These are phyloP conservation scores for Agrilus mali DNA, from an alignment of 2,888 invertebrate genomes.

Conservation along the genomic window DNA sequence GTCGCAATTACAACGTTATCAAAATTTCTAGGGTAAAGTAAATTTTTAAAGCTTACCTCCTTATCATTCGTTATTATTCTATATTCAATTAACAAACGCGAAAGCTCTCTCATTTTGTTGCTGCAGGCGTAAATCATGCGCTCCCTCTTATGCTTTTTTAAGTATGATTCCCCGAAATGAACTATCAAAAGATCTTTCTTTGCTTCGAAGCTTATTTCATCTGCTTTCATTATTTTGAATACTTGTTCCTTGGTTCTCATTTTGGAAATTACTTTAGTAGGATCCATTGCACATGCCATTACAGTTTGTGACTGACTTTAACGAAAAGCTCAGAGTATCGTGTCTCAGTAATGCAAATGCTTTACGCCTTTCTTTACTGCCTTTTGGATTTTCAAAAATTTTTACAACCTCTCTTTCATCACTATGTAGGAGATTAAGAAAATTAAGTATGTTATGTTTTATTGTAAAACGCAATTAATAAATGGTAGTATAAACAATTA, in stretches of 20 bases:
- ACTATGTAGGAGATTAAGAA: too few species aligned
- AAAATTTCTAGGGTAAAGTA: conserved; percentile 3
- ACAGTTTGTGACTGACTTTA: too few species aligned
- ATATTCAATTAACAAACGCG: conserved; percentile 12
- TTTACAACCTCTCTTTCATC: too few species aligned
- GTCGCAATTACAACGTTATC: conserved; percentile 6
- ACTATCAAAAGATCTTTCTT: conserved; percentile 9
- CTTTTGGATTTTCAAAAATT: too few species aligned
- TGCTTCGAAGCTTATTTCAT: conserved; percentile 6
- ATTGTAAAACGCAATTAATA: too few species aligned
- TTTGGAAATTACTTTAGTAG: too few species aligned
- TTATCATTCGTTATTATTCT: conserved; percentile 7
- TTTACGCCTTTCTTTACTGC: too few species aligned
- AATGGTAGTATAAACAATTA: too few species aligned
- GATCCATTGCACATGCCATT: too few species aligned
- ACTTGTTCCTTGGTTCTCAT: conserved; percentile 1
- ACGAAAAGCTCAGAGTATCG: too few species aligned
- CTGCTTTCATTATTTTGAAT: conserved; percentile 6
- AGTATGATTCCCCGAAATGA: conserved; percentile 9
- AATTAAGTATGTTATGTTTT: too few species aligned
- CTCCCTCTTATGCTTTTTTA: conserved; percentile 12
- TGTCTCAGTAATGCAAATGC: too few species aligned
- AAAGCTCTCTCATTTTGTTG: conserved; percentile 15
- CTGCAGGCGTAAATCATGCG: conserved; percentile 14
- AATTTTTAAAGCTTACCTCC: neutral